phyloP scores from a whole-genome alignment of 2,113 vertebrate species.

The Apaloderma vittatum region DNA sequence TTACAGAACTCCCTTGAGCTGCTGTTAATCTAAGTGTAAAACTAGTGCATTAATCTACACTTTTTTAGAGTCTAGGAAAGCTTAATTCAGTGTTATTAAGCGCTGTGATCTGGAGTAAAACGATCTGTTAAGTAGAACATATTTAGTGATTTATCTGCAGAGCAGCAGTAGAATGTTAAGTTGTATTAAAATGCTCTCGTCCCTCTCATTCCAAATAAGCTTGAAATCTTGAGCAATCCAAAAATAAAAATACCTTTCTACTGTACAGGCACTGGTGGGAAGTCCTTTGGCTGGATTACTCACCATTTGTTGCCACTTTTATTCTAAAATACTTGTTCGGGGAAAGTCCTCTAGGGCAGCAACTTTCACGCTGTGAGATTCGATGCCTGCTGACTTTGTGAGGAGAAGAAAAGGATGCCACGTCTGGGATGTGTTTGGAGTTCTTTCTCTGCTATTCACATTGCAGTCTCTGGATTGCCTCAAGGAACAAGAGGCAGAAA shows the following conservation, averaged over 20 bases:
- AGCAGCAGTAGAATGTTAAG: neutral
- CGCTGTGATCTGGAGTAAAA: neutral
- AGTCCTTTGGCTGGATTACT: slow-evolving; percentile 34
- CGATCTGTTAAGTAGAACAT: neutral
- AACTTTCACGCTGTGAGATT: slow-evolving; percentile 4
- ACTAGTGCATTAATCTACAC: neutral
- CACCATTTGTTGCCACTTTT: slow-evolving; percentile 19
- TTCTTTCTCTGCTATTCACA: neutral
- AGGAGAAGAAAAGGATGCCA: slow-evolving; percentile 1
- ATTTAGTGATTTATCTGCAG: neutral
- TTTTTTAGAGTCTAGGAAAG: neutral
- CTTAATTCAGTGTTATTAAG: neutral
- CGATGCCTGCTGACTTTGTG: slow-evolving; percentile 35
- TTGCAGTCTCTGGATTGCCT: neutral
- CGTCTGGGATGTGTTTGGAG: neutral
- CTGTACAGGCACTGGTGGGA: neutral
- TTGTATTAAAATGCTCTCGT: neutral
- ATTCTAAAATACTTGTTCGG: slow-evolving; percentile 41
- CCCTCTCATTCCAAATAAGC: neutral
- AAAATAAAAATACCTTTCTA: slow-evolving; percentile 14
- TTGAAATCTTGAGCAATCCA: slow-evolving; percentile 35
- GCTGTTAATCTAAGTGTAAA: neutral
- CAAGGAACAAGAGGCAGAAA: neutral
- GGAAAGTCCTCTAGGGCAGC: slow-evolving; percentile 53
- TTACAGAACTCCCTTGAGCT: neutral